These are phyloP conservation scores for Diadumene lineata DNA, from an alignment of 92 coral and sea anemone genomes.

Conservation along the genomic window DNA sequence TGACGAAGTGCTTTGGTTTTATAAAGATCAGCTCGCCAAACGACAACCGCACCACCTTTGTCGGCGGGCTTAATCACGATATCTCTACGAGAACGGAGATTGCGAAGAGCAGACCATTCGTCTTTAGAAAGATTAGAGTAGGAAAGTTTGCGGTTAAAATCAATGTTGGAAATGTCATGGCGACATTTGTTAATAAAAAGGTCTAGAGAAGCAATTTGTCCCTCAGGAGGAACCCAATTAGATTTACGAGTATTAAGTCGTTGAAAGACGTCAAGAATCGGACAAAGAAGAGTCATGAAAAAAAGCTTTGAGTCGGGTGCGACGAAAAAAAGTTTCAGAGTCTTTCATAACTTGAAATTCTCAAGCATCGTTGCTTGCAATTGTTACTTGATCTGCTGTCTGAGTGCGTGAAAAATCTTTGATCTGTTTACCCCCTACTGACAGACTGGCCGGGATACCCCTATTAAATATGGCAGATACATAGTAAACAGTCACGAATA, in stretches of 20 bases:
- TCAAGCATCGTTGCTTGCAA: too few species aligned
- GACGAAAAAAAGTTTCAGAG: constrained; percentile 30
- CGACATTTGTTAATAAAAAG: constrained; percentile 30
- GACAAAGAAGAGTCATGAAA: constrained; percentile 1
- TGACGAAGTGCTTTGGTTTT: constrained; percentile 33
- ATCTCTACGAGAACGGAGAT: constrained; percentile 26
- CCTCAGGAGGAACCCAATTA: constrained; percentile 53
- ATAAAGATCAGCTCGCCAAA: constrained; percentile 36
- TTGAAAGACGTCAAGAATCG: neutral
- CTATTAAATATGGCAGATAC: too few species aligned
- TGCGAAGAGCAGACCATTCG: constrained; percentile 24
- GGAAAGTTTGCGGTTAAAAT: neutral
- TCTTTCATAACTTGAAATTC: constrained; percentile 27
- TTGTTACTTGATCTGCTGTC: too few species aligned
- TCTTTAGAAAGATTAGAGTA: constrained; percentile 14
- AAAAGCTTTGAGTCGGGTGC: constrained; percentile 24
- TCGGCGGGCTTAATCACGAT: constrained; percentile 46
- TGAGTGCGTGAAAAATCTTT: too few species aligned
- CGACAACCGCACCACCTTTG: constrained; percentile 55
- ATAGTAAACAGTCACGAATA: too few species aligned
- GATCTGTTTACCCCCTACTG: too few species aligned
- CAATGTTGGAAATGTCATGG: neutral
- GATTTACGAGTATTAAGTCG: constrained; percentile 29
- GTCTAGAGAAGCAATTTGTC: constrained; percentile 34
- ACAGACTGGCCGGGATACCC: too few species aligned